These are phyloP conservation scores for Cyphomyrus discorhynchus DNA, from an alignment of 2,113 vertebrate genomes.

Conservation along the genomic window DNA sequence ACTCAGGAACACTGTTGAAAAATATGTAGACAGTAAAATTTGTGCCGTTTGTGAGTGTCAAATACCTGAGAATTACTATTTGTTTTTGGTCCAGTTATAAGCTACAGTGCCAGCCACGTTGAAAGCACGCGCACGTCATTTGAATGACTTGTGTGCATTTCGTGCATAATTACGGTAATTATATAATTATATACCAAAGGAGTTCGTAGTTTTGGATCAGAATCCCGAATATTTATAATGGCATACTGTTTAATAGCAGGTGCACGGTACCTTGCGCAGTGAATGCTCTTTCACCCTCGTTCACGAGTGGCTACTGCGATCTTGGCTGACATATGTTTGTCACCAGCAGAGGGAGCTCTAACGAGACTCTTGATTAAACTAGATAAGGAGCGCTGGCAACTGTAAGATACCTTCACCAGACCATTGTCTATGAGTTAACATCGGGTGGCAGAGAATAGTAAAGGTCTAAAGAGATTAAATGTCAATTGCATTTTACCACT, in stretches of 20 bases:
- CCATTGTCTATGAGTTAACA: neutral
- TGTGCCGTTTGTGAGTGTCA: constrained; percentile 7
- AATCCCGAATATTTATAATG: neutral
- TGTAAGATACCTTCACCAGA: neutral
- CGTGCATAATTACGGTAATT: constrained; percentile 3
- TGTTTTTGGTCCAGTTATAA: neutral
- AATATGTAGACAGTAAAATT: neutral
- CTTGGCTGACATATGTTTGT: neutral
- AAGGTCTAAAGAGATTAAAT: neutral
- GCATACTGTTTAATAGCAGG: neutral
- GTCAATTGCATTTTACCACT: neutral
- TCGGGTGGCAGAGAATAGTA: neutral
- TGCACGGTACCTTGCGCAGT: neutral
- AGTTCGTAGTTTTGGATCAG: neutral
- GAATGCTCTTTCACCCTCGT: neutral
- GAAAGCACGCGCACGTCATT: neutral
- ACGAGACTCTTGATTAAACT: constrained; percentile 4
- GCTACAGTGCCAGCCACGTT: neutral
- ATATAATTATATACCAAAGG: constrained; percentile 5
- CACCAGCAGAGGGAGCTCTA: constrained; percentile 22
- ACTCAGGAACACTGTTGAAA: constrained; percentile 24
- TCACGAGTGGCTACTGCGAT: neutral
- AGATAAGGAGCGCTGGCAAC: too few relatives aligned
- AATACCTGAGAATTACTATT: neutral
- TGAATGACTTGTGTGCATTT: neutral